These are phyloP conservation scores for Gulo gulo DNA, from an alignment of 2,113 vertebrate species.

Conservation along the genomic window DNA sequence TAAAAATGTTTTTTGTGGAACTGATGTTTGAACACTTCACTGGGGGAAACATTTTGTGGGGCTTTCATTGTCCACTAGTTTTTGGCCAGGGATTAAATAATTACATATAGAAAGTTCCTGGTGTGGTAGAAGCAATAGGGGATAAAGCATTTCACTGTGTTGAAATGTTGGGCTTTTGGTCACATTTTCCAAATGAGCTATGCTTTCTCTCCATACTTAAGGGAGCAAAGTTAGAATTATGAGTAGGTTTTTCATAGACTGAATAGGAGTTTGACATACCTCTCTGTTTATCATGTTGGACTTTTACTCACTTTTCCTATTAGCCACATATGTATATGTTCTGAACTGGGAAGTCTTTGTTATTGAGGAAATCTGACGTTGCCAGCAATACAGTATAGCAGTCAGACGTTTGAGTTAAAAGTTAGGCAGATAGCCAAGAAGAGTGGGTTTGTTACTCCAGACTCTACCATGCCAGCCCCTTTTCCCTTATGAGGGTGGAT, in stretches of 20 bases:
- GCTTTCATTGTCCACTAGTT: constrained; percentile 58
- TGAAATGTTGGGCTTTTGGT: constrained; percentile 60
- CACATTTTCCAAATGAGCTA: constrained; percentile 72
- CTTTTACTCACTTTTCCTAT: constrained; percentile 65
- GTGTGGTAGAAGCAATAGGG: constrained; percentile 38
- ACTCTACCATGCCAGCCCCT: background rate
- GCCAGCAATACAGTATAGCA: constrained; percentile 66
- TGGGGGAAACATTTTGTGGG: constrained; percentile 43
- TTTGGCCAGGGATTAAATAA: constrained; percentile 64
- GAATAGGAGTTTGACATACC: constrained; percentile 59
- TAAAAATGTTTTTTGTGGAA: constrained; percentile 55
- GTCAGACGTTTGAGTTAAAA: constrained; percentile 60
- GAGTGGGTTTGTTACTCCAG: constrained; percentile 30
- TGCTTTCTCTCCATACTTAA: constrained; percentile 61
- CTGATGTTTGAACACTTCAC: constrained; percentile 39
- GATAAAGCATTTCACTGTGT: constrained; percentile 73
- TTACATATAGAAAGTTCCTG: constrained; percentile 52
- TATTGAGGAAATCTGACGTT: constrained; percentile 51
- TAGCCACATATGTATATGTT: constrained; percentile 50
- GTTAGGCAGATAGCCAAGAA: constrained; percentile 58
- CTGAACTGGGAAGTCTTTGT: constrained; percentile 74
- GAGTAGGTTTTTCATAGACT: constrained; percentile 67
- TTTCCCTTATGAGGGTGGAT: background rate
- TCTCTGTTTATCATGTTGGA: constrained; percentile 68
- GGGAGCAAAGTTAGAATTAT: constrained; percentile 64